These are phyloP conservation scores for Meloidogyne hapla DNA, from an alignment of 1,140 invertebrate genomes.

Conservation along the genomic window DNA sequence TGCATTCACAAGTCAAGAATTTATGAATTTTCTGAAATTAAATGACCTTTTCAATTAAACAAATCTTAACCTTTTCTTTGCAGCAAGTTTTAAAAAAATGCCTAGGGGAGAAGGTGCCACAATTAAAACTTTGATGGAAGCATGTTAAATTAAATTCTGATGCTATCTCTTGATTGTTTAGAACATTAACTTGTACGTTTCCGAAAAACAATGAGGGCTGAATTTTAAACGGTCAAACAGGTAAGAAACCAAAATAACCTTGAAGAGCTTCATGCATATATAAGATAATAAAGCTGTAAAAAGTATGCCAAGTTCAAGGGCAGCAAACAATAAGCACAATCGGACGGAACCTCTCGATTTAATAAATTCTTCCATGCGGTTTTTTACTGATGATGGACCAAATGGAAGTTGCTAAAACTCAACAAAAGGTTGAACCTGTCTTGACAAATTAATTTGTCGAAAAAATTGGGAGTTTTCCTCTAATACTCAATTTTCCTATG, in stretches of 20 bases:
- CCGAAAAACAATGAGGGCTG: neutral
- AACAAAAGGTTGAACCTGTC: no score
- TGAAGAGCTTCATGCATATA: neutral
- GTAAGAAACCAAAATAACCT: neutral
- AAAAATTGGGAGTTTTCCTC: no score
- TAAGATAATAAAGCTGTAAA: neutral
- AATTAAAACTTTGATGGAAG: neutral
- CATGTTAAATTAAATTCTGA: neutral
- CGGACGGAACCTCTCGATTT: neutral
- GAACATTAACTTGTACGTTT: neutral
- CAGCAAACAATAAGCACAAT: neutral
- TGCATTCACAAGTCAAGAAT: conserved; percentile 7
- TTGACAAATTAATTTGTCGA: no score
- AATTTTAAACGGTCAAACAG: neutral
- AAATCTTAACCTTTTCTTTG: neutral
- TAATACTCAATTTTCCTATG: no score
- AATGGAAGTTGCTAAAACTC: no score
- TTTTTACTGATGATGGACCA: no score
- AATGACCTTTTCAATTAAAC: neutral
- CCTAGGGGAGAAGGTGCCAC: neutral
- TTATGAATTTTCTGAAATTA: neutral
- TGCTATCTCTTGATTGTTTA: neutral
- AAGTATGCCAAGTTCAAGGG: neutral
- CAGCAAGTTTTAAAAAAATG: neutral
- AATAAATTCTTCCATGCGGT: neutral